Evolutionary conservation across 2,797 vertebrate genomes (phyloP), one percentile per base, ranked within the genome.

Genomic region (Mycteria americana): DNA sequence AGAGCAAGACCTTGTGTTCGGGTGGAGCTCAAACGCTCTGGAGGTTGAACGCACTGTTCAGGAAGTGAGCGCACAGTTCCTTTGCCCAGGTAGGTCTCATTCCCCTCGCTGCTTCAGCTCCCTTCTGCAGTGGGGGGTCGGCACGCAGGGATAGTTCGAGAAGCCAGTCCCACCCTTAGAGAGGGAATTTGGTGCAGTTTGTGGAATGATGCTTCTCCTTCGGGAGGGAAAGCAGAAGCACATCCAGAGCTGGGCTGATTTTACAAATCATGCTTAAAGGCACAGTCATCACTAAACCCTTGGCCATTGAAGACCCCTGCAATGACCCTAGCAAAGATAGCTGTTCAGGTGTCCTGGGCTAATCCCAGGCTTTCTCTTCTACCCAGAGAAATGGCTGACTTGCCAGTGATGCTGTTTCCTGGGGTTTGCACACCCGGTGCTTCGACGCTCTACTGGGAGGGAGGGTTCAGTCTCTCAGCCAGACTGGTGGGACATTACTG

Each of bases 11-110:
- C 90, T 97, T 1, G 78, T 99, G 9, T 99, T 99, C 92, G 90
- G 63, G 16, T 99, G 99, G 99, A 97, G 96, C 57, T 89, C 89
- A 1, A 46, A 93, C 0, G 68, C 96, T 7, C 90, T 99, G 54
- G 97, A 98, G 60, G 70, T 98, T 27, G 97, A 98, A 41, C 93
- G 97, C 25, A 96, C 95, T 0, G 89, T 99, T 21, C 97, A 93
- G 84, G 79, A 98, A 43, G 94, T 98, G 67, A 93, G 97, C 4
- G 87, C 84, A 1, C 94, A 87, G 24, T 88, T 99, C 11, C 97
- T 97, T 39, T 99, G 99, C 79, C 95, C 97, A 67, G 97, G 98
- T 98, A 50, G 87, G 85, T 10, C 53, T 31, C n/a, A 2, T 21
- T 12, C 0, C 18, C 19, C 53, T 78, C 2, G 0, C 30, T 54